Evolutionary conservation across 2,113 vertebrate species (phyloP).

Genomic region (Chauna torquata): DNA sequence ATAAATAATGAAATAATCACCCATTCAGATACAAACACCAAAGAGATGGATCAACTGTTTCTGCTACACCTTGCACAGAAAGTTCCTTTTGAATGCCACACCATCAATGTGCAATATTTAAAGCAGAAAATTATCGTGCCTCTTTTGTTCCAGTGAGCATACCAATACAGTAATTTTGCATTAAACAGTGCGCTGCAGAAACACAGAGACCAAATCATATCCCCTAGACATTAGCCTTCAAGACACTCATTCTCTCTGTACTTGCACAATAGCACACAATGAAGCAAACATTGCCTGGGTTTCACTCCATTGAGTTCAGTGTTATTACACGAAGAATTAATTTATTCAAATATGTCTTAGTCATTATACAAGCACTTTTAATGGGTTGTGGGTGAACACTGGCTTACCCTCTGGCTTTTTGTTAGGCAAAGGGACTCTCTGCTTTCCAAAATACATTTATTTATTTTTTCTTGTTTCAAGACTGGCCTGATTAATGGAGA

Average conservation of each 20-base stretch:
- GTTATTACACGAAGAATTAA: background rate
- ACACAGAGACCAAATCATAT: background rate
- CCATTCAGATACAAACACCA: background rate
- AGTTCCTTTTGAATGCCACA: background rate
- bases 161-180: background rate
- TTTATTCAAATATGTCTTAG: background rate
- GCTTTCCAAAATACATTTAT: background rate
- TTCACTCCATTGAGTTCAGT: background rate
- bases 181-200: background rate
- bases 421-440: background rate
- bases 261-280: background rate
- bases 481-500: background rate
- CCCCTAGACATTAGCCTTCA: background rate
- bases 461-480: background rate
- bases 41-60: conserved; percentile 1
- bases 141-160: background rate
- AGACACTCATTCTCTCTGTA: background rate
- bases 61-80: conserved; percentile 23
- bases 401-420: background rate
- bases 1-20: conserved; percentile 40
- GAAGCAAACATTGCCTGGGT: background rate
- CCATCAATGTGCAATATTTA: background rate
- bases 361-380: background rate
- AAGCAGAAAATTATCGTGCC: background rate
- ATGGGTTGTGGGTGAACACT: background rate